phyloP scores from a whole-genome alignment of 1,140 invertebrate species.

The Holotrichia oblita region DNA sequence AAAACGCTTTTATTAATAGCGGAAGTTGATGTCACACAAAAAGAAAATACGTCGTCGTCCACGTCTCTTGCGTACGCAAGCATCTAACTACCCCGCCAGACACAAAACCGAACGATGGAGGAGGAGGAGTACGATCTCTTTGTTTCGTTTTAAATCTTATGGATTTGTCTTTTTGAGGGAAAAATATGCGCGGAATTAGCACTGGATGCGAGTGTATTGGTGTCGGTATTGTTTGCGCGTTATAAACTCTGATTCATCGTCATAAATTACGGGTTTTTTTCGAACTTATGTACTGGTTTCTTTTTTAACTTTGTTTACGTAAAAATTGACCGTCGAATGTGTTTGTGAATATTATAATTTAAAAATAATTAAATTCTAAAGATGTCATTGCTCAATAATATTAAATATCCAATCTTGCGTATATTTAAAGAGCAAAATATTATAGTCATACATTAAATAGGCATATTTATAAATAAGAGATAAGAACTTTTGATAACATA shows the following conservation, averaged over 20 bases:
- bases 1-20: constrained; percentile 52
- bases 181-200: constrained; percentile 14
- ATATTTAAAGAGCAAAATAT: no score
- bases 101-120: no score
- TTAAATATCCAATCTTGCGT: no score
- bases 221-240: neutral
- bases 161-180: neutral
- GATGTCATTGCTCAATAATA: no score
- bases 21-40: constrained; percentile 55
- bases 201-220: neutral
- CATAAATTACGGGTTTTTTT: neutral
- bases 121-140: constrained; percentile 48
- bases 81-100: constrained; percentile 41
- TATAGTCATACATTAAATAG: no score
- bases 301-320: no score
- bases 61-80: constrained; percentile 55
- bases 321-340: no score
- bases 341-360: no score
- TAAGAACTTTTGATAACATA: no score
- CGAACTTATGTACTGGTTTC: no score
- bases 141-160: constrained; percentile 49
- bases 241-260: neutral
- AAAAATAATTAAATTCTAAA: no score
- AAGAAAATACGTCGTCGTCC: constrained; percentile 50
- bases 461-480: no score